These are phyloP conservation scores for Girardia tigrina DNA, from an alignment of 2,888 invertebrate species.

Conservation along the genomic window DNA sequence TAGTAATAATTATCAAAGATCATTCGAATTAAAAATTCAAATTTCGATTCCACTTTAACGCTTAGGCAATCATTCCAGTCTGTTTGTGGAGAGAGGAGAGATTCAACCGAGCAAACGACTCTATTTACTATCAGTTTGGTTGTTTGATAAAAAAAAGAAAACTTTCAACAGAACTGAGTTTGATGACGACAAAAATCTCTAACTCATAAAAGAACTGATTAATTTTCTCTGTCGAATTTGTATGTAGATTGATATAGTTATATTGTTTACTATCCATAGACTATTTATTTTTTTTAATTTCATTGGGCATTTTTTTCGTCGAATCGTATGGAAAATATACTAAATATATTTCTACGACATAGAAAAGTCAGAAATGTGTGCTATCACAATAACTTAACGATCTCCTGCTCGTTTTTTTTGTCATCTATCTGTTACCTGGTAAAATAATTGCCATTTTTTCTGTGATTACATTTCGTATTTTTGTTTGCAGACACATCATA, in stretches of 20 bases:
- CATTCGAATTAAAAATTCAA: too few species aligned
- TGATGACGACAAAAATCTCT: slow-evolving; percentile 9
- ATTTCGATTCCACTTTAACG: too few species aligned
- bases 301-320: neutral
- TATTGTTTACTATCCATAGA: neutral
- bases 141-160: neutral
- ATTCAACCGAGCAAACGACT: neutral
- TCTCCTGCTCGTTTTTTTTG: neutral
- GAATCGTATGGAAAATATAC: neutral
- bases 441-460: slow-evolving; percentile 20
- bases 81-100: too few species aligned
- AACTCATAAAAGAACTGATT: neutral
- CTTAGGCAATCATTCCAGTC: too few species aligned
- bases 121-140: neutral
- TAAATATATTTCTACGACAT: neutral
- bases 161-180: neutral
- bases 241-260: neutral
- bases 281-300: neutral
- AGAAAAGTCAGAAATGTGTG: neutral
- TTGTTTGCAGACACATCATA: neutral
- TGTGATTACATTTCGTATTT: neutral
- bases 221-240: neutral
- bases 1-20: too few species aligned
- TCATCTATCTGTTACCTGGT: neutral
- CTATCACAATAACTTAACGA: neutral